Conservation (phyloP, 64 coral and sea anemone genomes). For the Stylophora pistillata region DNA sequence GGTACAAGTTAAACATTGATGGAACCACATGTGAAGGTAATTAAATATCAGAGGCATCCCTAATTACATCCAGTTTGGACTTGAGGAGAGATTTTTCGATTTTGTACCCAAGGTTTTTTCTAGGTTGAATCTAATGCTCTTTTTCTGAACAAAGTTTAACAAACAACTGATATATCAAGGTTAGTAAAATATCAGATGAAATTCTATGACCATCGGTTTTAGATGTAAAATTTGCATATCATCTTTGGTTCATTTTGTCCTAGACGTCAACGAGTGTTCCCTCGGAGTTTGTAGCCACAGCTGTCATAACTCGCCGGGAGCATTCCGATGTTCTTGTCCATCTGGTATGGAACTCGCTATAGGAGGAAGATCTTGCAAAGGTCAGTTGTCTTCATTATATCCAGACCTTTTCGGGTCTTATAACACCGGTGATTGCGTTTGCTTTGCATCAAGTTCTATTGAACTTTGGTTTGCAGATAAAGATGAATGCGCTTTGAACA, state of each 20-base stretch:
- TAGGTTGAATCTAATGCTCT: too few species aligned
- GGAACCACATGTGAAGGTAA: constrained; percentile 72
- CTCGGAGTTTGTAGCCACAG: constrained; percentile 84
- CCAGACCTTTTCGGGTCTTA: background rate
- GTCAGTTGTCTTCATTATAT: constrained; percentile 27
- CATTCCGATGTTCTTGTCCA: constrained; percentile 79
- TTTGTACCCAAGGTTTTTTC: constrained; percentile 61
- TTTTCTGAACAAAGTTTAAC: too few species aligned
- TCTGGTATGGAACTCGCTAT: constrained; percentile 75
- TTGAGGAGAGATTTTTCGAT: background rate
- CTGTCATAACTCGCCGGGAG: constrained; percentile 69
- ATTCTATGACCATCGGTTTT: too few species aligned
- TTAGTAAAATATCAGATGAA: too few species aligned
- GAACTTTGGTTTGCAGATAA: constrained; percentile 42
- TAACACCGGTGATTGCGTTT: too few species aligned
- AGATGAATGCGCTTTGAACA: constrained; percentile 71
- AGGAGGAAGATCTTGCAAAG: constrained; percentile 62
- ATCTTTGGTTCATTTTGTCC: background rate
- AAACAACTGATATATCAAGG: too few species aligned
- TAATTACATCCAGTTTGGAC: background rate
- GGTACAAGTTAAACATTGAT: constrained; percentile 60
- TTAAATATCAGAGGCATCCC: background rate
- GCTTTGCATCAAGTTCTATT: background rate
- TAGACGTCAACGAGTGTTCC: constrained; percentile 90
- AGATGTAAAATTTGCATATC: too few species aligned